Evolutionary conservation across 2,113 vertebrate species (phyloP), one percentile per base, ranked within the genome.

Genomic region (Salvelinus sp.): DNA sequence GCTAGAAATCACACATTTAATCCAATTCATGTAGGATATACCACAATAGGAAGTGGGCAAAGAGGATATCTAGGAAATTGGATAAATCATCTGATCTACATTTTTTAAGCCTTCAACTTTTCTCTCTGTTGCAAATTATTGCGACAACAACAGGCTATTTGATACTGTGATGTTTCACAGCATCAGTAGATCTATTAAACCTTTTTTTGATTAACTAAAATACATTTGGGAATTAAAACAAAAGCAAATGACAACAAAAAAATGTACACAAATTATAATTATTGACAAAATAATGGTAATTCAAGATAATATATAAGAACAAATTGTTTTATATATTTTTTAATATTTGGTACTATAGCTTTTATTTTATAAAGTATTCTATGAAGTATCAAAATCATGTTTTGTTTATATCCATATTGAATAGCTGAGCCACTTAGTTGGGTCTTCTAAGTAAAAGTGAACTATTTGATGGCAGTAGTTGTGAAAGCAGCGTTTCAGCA

Each of bases 401-500:
- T 62, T 62, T 62, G 58, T 62, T 62, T 22, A 57, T 57, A 18
- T 44, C 38, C n/a, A 62, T 62, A n/a, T 22, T 54, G 50, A 62
- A 62, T 22, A 54, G 7, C 38, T 44, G 38, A 44, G 38, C 7
- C 54, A 62, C 2, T 22, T 6, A 62, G 18, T 62, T 9, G 58
- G 16, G 58, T 23, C 58, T 62, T 62, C n/a, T n/a, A 77, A 25
- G 63, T 16, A 22, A n/a, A 76, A 18, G 58, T 7, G 2, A 22
- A 3, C n/a, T 9, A 23, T 62, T 6, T 62, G 58, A 62, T 62
- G n/a, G n/a, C 38, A 71, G 60, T 58, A 22, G 57, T 22, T 2
- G 13, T 28, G 30, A 25, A 50, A 6, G 1, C 16, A 25, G 3
- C 6, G 20, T 28, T 87, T 92, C 90, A 93, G 92, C 79, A 93